Conservation (phyloP, 1,140 invertebrate genomes). For the Drosophila subobscura region DNA sequence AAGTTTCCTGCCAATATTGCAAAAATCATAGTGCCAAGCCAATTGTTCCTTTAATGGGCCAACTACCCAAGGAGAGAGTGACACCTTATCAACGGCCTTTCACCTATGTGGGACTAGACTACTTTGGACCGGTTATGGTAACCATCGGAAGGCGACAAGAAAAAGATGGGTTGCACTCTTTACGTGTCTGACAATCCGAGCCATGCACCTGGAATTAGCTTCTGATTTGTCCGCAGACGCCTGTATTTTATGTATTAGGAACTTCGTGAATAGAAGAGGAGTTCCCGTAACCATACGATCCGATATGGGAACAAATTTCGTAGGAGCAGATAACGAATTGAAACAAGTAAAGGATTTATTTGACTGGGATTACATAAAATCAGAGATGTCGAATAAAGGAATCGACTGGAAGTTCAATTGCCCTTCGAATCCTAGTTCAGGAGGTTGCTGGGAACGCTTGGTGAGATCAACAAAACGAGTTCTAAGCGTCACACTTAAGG, state of each 20-base stretch:
- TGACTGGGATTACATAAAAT: conserved; percentile 9
- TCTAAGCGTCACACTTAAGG: conserved; percentile 24
- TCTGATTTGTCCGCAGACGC: conserved; percentile 23
- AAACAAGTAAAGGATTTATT: neutral
- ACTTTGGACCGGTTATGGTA: neutral
- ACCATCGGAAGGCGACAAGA: neutral
- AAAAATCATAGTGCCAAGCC: conserved; percentile 4
- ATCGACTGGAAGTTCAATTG: conserved; percentile 30
- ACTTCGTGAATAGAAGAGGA: conserved; percentile 17
- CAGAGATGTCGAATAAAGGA: conserved; percentile 1
- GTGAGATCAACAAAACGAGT: conserved; percentile 57
- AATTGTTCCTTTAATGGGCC: neutral
- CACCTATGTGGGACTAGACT: neutral
- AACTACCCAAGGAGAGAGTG: too few species aligned
- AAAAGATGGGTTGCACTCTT: conserved; percentile 15
- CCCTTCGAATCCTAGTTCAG: conserved; percentile 12
- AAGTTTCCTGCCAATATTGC: conserved; percentile 4
- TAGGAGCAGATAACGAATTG: conserved; percentile 10
- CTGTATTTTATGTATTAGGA: conserved; percentile 22
- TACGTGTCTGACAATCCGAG: conserved; percentile 25
- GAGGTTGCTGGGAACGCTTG: conserved; percentile 60
- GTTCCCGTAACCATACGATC: conserved; percentile 17
- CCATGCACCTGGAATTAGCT: conserved; percentile 26
- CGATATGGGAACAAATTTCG: conserved; percentile 30
- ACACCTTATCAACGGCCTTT: neutral